These are phyloP conservation scores for Scatophagus argus DNA, from an alignment of 2,113 vertebrate species.

Conservation along the genomic window DNA sequence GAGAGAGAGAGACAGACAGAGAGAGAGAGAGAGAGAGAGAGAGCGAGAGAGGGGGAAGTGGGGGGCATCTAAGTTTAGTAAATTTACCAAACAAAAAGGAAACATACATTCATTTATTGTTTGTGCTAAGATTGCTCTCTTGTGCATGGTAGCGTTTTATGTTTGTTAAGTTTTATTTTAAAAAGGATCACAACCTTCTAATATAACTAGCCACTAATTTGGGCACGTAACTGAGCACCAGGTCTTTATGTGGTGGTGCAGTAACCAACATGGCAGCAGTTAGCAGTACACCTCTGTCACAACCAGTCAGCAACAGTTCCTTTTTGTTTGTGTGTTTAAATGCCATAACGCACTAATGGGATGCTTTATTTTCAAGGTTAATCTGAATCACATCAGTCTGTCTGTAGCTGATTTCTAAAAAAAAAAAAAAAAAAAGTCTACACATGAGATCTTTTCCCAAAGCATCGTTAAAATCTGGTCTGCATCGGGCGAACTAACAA, in stretches of 20 bases:
- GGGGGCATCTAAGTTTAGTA: background rate
- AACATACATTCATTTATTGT: background rate
- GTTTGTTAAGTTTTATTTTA: background rate
- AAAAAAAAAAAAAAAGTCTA: constrained; percentile 7
- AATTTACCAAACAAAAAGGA: background rate
- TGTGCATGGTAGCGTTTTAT: background rate
- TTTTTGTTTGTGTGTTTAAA: background rate
- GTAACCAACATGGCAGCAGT: background rate
- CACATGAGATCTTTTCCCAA: constrained; percentile 20
- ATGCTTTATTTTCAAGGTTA: constrained; percentile 18
- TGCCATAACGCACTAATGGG: background rate
- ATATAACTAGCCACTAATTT: background rate
- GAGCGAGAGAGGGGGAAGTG: too few relatives aligned
- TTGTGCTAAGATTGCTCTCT: background rate
- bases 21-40: too few relatives aligned
- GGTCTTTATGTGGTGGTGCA: background rate
- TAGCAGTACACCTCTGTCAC: background rate
- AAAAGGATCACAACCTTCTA: background rate
- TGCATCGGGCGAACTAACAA: background rate
- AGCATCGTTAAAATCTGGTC: background rate
- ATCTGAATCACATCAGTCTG: constrained; percentile 15
- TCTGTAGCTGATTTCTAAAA: constrained; percentile 18
- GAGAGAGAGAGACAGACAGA: background rate
- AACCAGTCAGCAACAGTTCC: background rate
- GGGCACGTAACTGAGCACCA: background rate